Base-by-base conservation (phyloP, 2,888 invertebrate species). In the Eupelmus urozonus region DNA sequence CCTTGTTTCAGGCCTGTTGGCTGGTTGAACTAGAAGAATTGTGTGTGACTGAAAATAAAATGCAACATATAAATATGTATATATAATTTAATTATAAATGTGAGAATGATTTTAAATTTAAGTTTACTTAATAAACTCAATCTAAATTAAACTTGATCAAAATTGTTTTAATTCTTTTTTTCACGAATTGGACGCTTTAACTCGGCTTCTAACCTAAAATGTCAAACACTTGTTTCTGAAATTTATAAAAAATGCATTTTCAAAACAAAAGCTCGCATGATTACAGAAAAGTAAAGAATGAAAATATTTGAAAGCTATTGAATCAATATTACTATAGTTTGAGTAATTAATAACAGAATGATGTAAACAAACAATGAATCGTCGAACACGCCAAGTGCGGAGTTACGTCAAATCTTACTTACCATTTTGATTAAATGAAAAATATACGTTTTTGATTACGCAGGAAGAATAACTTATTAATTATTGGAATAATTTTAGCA, bases 11-110 rank as follows among this genome's bases (percentile, higher is more conserved):
- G 98, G 97, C 87, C 97, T 95, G 0, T 92, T 92, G 1, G 97
- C 97, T 1, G 98, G 97, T 90, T 99, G 99, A 5, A 99, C 96
- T 82, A 99, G 90, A 79, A 99, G 92, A 89, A 99, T 99, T 80
- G 98, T 98, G 91, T 99, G 98, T n/a, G 97, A 95, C 98, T 95
- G 90, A 80, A 93, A 91, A 40, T 27, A 69, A 76, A 69, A 23
- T 55, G 4, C 5, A 23, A 23, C 5, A 23, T 11, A 16, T 16
- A 45, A 16, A 45, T 45, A 45, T 45, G 7, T 16, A 45, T 5
- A 40, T 5, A 40, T 51, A 4, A 1, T 18, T 18, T 18, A 66
- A 57, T 42, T 20, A 55, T 27, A 27, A 55, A 42, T 63, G 2
- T 16, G 45, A 49, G 2, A 5, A 13, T 27, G 1, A 1, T 7